Base-by-base conservation (phyloP, 1,140 invertebrate genomes). In the Chironomus tepperi region DNA sequence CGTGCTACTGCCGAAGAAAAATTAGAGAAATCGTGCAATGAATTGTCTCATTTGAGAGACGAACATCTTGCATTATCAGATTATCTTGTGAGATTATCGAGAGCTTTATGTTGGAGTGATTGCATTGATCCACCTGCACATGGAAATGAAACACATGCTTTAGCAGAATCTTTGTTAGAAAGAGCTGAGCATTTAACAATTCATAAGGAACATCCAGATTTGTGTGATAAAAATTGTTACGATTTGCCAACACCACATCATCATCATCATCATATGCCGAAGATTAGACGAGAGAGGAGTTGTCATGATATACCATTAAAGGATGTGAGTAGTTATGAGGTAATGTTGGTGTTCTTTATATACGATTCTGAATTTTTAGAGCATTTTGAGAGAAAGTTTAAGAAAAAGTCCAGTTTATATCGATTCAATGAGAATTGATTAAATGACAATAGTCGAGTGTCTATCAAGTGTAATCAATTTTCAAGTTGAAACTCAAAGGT, bases 121-220 rank as follows among this genome's bases (percentile, higher is more conserved):
- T 82, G 81, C 73, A 77, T 79, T 0, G 76, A 77, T 1, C 81
- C 79, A 3, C 81, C 81, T 0, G 78, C 91, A 0, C 86, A 90
- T 77, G 91, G 93, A 77, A 86, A 91, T 73, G 91, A 91, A 8
- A 87, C 92, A 16, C 91, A 93, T 79, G 84, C 93, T 34, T 90
- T 92, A 81, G 92, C 90, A 0, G 91, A 94, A 78, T 90, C 89
- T 34, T 83, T 94, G 42, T 81, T 93, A 34, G 86, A 91, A 74
- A 83, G 91, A 18, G 91, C 91, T 9, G 91, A 94, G 80, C 90
- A 93, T 78, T 82, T 94, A 16, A 85, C 80, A 0, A 77, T 90
- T 6, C 85, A 90, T 77, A 84, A 92, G 16, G 91, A 94, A 81
- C 90, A 89, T 78, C 90, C 92, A 80, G 90, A 91, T 72, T 88